Base-by-base conservation (phyloP, 2,113 vertebrate genomes). In the Bubo scandiacus region DNA sequence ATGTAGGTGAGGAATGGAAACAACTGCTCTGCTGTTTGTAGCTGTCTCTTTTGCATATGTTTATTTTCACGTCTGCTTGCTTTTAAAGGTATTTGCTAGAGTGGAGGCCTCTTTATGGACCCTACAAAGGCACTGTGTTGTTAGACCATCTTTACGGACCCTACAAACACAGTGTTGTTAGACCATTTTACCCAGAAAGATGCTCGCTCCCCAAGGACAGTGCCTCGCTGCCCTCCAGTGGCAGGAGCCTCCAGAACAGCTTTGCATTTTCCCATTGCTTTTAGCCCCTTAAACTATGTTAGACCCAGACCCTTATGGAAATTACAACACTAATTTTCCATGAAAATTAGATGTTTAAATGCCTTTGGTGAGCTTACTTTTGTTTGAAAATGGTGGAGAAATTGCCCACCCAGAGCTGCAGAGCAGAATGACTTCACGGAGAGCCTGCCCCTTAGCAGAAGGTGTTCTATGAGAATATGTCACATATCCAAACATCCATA, bases 211-310 rank as follows among this genome's bases (percentile, higher is more conserved):
- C 36, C 1, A 17, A 72, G 89, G 81, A 87, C 38, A 16, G 74
- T 81, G 54, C 20, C 96, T 57, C 27, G 18, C 78, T 95, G 96
- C 95, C 96, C 96, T 93, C 96, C 93, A 66, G 96, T 23, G 95
- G 96, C 45, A 30, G 75, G 15, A 88, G 58, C 83, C n/a, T 49
- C 86, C 58, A 10, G 52, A 34, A 29, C 62, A 54, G 16, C 30
- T 40, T 38, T 22, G 2, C 15, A 0, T 63, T 51, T 68, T 10
- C 74, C 42, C 6, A 1, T 40, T 47, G 25, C 26, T 88, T 81
- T 59, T 8, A 82, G 23, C 12, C 47, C 42, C n/a, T 55, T 29
- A 19, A 47, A 43, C 51, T 6, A 5, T 1, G 7, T 21, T 2
- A 59, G 13, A 18, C 4, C 2, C 65, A 19, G 38, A 36, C 3